phyloP scores from a whole-genome alignment of 53 echinoderm and acorn worm species.

The Luidia sarsii region DNA sequence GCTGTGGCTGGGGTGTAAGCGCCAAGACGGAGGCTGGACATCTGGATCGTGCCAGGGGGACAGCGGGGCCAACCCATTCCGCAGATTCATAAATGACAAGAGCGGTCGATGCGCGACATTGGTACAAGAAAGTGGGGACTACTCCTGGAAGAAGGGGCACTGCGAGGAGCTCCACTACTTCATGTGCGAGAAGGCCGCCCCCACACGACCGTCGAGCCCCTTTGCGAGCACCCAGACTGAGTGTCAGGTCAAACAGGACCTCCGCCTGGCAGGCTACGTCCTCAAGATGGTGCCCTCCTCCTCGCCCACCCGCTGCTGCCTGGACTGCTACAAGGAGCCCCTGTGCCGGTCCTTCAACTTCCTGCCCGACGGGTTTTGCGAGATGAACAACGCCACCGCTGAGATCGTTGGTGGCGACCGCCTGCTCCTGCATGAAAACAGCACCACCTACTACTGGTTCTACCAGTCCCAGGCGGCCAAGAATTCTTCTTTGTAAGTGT shows the following conservation, averaged over 20 bases:
- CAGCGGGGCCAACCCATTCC: background rate
- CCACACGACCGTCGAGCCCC: no score
- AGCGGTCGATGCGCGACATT: no score
- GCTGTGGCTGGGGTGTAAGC: constrained; percentile 4
- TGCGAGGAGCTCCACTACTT: no score
- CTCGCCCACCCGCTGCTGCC: background rate
- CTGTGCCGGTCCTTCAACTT: constrained; percentile 5
- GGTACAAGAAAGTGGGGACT: no score
- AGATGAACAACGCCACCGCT: background rate
- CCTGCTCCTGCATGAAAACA: background rate
- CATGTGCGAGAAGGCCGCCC: no score
- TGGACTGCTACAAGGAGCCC: constrained; percentile 3
- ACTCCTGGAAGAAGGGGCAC: no score
- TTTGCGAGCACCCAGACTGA: no score
- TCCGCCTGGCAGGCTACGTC: constrained; percentile 8
- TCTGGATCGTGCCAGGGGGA: no score
- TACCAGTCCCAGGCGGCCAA: background rate
- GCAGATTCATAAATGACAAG: background rate
- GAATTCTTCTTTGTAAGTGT: background rate
- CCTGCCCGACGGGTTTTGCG: background rate
- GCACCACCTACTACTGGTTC: background rate
- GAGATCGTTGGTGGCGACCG: no score
- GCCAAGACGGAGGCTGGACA: background rate
- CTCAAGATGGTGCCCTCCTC: background rate
- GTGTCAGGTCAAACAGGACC: no score